Evolutionary conservation across 1,140 invertebrate genomes (phyloP), one percentile per base, ranked within the genome.

Genomic region (Hypsibius dujardini): DNA sequence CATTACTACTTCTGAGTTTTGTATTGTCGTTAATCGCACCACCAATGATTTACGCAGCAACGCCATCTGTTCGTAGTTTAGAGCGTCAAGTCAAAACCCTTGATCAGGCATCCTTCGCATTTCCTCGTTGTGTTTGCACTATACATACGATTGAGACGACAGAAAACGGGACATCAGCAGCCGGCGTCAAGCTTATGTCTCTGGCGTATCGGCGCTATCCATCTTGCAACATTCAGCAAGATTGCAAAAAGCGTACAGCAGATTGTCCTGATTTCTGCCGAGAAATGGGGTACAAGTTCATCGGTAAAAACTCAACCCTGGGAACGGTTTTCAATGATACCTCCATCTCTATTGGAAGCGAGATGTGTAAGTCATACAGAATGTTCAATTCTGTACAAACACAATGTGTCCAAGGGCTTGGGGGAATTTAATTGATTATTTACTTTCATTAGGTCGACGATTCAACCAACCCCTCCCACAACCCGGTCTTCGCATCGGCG

Each of bases 121-220:
- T 67, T 45, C 62, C 62, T 45, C 62, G 62, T 67, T 67, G 62
- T 45, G 62, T 67, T 42, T 67, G 62, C 62, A 67, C 62, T 3
- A 12, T 67, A 3, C 62, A 67, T 42, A 67, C 62, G 3, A 12
- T 67, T 12, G 62, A 67, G 62, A 67, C 28, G 28, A 28, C 28
- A 28, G 28, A 28, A 28, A 28, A 28, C 28, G 28, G 45, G 12
- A 42, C 3, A 3, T 15, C 62, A 7, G 7, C 62, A 42, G 12
- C 62, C 42, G 62, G 62, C 12, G 62, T 67, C 62, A 67, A 67
- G 42, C 62, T 67, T 3, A 67, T 67, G 62, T 67, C 62, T 12
- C 62, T 67, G 62, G 62, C 62, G 12, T 67, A 67, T 42, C 62
- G 62, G 3, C 62, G 62, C 12, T 67, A 67, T 45, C 12, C 62